Evolutionary conservation across 2,888 invertebrate species (phyloP), one percentile per base, ranked within the genome.

Genomic region (Ophioninae sp.): DNA sequence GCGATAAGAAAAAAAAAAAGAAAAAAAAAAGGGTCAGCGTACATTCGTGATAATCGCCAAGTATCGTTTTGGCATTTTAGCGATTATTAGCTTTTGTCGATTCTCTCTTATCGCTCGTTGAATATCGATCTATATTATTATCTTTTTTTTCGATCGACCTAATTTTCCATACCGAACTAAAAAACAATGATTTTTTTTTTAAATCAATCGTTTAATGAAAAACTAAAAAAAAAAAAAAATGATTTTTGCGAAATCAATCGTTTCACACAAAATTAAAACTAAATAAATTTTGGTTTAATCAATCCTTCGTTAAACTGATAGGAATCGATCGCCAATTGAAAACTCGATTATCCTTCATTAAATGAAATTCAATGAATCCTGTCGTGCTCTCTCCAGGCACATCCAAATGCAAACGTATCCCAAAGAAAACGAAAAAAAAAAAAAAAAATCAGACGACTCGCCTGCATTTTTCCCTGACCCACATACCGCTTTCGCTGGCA

Each of bases 381-480:
- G 13, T 13, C 37, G 9, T 22, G 13, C 58, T 65, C 72, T 68
- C 30, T 65, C 30, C 23, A 39, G 20, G 22, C 69, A 44, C 67
- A 64, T 74, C 59, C 51, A 72, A 64, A 63, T 73, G 51, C 20
- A 71, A 64, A 61, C 39, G 68, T 68, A 22, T 76, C 30, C 73
- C 63, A 30, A 65, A 76, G 64, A 74, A 74, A 58, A 67, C 65
- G 41, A 73, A 30, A 30, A 1, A 30, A 30, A 30, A 30, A 30
- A 30, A 30, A 30, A 30, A 30, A 1, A 30, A 30, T 3, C n/a
- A 41, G 10, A 44, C 44, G 44, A 44, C 65, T 74, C 77, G 64
- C 20, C 39, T 67, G 71, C 69, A 77, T 82, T 86, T 83, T 85
- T 85, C 84, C 84, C 84, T 86, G 86, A 85, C 86, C 86, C 51